phyloP scores from a whole-genome alignment of 2,797 vertebrate species.

The Threskiornis aethiopicus region DNA sequence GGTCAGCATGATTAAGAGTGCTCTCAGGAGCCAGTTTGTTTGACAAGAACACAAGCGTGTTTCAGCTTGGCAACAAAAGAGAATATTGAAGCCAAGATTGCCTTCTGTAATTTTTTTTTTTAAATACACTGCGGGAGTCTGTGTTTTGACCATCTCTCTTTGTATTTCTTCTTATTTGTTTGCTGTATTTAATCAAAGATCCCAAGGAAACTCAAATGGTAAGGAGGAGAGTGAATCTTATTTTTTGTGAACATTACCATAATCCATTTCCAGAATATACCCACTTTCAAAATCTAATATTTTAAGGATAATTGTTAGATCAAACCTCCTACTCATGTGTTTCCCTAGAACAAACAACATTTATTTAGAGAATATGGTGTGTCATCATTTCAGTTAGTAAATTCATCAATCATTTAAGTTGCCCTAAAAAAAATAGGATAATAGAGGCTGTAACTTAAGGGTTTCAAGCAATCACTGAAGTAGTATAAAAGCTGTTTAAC shows the following conservation, averaged over 20 bases:
- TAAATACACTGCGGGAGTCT: not conserved
- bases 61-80: conserved; percentile 22
- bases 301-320: conserved; percentile 23
- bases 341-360: conserved; percentile 23
- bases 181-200: not conserved
- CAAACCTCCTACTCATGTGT: not conserved
- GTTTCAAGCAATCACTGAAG: conserved; percentile 19
- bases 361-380: conserved; percentile 18
- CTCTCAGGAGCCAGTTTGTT: not conserved
- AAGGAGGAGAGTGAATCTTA: not conserved
- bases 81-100: conserved; percentile 1
- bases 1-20: not conserved
- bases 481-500: conserved; percentile 48
- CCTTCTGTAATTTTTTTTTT: not conserved
- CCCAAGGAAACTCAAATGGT: not conserved
- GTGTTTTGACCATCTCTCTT: conserved; percentile 17
- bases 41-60: not conserved
- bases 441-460: conserved; percentile 42
- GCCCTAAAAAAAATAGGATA: conserved; percentile 28
- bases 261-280: not conserved
- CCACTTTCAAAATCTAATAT: not conserved
- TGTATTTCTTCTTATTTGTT: conserved; percentile 20
- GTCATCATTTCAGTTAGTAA: conserved; percentile 25
- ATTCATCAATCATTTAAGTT: conserved; percentile 49
- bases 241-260: not conserved